phyloP scores from a whole-genome alignment of 2,888 invertebrate genomes.

The Syritta pipiens region DNA sequence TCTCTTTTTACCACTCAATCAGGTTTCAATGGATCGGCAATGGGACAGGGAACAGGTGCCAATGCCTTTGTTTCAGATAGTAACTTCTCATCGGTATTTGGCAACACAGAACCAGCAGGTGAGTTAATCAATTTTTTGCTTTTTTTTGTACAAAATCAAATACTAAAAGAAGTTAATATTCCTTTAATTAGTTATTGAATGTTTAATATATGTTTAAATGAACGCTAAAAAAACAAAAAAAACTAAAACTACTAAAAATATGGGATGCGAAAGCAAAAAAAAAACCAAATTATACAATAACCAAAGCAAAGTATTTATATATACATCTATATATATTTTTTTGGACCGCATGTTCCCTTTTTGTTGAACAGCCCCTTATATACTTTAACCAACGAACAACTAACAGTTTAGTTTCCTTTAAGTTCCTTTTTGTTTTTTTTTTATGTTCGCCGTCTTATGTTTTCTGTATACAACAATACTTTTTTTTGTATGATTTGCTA shows the following conservation, averaged over 20 bases:
- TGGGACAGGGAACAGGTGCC: slow-evolving; percentile 77
- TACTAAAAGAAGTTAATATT: slow-evolving; percentile 28
- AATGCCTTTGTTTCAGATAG: slow-evolving; percentile 90
- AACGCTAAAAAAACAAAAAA: slow-evolving; percentile 47
- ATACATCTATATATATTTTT: slow-evolving; percentile 8
- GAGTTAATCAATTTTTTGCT: slow-evolving; percentile 76
- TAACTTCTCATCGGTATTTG: slow-evolving; percentile 93
- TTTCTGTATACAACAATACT: slow-evolving; percentile 3
- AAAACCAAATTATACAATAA: slow-evolving; percentile 15
- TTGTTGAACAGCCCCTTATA: slow-evolving; percentile 36
- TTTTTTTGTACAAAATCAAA: slow-evolving; percentile 16
- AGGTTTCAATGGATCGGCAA: slow-evolving; percentile 80
- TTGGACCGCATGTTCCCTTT: slow-evolving; percentile 41
- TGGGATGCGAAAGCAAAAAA: slow-evolving; percentile 46
- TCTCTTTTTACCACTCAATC: slow-evolving; percentile 66
- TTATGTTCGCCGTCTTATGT: slow-evolving; percentile 9
- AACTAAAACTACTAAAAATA: slow-evolving; percentile 4
- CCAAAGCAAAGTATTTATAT: slow-evolving; percentile 1
- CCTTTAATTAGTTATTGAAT: slow-evolving; percentile 56
- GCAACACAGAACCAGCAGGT: slow-evolving; percentile 86
- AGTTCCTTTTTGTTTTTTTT: slow-evolving; percentile 3
- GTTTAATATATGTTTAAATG: slow-evolving; percentile 63
- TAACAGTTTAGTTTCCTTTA: slow-evolving; percentile 41
- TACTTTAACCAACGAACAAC: slow-evolving; percentile 41
- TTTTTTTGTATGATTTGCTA: slow-evolving; percentile 45